Base-by-base conservation (phyloP, 2,888 invertebrate genomes). In the Acronicta aceris region DNA sequence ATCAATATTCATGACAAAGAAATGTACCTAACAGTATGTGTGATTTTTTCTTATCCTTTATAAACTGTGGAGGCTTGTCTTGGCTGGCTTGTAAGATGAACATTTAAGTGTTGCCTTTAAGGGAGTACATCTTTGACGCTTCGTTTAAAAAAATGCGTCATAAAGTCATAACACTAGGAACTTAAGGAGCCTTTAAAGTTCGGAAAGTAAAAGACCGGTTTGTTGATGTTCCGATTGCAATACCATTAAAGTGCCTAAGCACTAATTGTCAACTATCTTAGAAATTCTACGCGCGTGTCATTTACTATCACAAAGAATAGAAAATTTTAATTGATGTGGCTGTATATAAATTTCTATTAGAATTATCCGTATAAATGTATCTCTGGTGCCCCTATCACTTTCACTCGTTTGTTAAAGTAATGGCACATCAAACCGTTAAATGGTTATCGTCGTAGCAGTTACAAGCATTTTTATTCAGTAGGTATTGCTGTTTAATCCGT, bases 301-400 rank as follows among this genome's bases (percentile, higher is more conserved):
- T 38, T 38, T 6, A n/a, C n/a, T n/a, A 38, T 51, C 16, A 15
- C 17, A 33, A 13, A 17, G 13, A 5, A 25, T 38, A 48, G 25
- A 61, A 63, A 54, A 10, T n/a, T n/a, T 15, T 8, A 43, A 46
- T 25, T 46, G 16, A 25, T 49, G 47, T 46, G 21, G 33, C 36
- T 9, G 17, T 27, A 58, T 52, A 51, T 46, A 40, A 3, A 56
- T 65, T 67, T 67, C 43, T 54, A 71, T 55, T 60, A 59, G 5
- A 58, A 56, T 62, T 52, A 59, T 59, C 51, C 12, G 38, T 27
- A 41, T n/a, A 59, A 49, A 25, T 25, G 59, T 54, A 58, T 57
- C 54, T 72, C 54, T 49, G 54, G 48, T 46, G 53, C 63, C 72
- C 54, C 30, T 63, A 76, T 76, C 25, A 66, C 76, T 76, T 76